Evolutionary conservation across 2,113 vertebrate genomes (phyloP).

Genomic region (Nyctibius bracteatus): DNA sequence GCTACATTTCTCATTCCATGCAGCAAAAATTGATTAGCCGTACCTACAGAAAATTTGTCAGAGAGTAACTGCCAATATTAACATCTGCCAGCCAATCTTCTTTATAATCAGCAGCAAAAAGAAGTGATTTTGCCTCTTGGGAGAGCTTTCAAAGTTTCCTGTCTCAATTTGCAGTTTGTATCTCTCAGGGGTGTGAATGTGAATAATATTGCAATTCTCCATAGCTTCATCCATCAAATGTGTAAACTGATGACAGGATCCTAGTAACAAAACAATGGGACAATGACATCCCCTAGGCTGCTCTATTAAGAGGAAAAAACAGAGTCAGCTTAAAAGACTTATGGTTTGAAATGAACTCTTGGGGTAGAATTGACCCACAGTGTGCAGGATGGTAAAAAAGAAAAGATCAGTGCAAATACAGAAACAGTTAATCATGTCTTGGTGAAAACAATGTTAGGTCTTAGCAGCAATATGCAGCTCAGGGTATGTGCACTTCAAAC

Average conservation of each 20-base stretch:
- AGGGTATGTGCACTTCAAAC: background rate
- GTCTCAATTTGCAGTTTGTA: constrained; percentile 32
- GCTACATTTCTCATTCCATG: constrained; percentile 25
- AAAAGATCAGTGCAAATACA: background rate
- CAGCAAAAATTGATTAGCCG: constrained; percentile 55
- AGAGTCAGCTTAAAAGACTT: background rate
- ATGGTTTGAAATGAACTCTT: background rate
- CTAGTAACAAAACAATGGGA: background rate
- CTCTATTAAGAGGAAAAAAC: background rate
- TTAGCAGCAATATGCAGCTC: background rate
- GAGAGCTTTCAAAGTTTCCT: constrained; percentile 32
- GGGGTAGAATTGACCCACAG: background rate
- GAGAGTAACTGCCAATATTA: constrained; percentile 66
- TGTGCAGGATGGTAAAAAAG: background rate
- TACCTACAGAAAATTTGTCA: constrained; percentile 63
- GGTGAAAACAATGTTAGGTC: background rate
- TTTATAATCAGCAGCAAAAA: constrained; percentile 60
- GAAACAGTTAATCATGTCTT: background rate
- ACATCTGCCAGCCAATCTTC: constrained; percentile 62
- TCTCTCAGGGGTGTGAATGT: constrained; percentile 17
- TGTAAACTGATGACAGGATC: background rate
- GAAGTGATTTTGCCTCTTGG: constrained; percentile 55
- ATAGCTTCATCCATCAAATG: constrained; percentile 19
- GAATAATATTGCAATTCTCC: background rate
- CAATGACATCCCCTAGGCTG: background rate